phyloP scores from a whole-genome alignment of 2,113 vertebrate genomes.

The Pelecanus crispus region DNA sequence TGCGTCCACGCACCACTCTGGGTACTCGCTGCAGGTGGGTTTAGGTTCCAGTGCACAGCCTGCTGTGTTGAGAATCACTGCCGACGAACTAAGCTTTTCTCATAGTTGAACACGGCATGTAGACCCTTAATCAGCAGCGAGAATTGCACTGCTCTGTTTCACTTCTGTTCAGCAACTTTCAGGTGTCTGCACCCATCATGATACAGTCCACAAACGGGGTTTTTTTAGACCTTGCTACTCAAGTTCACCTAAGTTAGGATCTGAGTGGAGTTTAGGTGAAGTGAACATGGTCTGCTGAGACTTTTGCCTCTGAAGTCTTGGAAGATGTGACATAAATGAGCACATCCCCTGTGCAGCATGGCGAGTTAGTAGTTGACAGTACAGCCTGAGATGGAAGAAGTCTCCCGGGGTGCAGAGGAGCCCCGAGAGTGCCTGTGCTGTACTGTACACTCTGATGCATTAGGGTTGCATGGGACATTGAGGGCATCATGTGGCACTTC shows the following conservation, averaged over 20 bases:
- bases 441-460: not conserved
- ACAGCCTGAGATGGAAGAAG: not conserved
- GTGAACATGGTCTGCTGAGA: not conserved
- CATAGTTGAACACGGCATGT: accelerated
- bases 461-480: not conserved
- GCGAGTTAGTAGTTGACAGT: not conserved
- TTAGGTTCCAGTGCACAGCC: not conserved
- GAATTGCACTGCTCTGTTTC: not conserved
- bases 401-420: not conserved
- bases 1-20: accelerated
- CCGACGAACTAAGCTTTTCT: not conserved
- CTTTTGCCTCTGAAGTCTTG: not conserved
- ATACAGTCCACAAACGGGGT: accelerated
- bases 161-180: not conserved
- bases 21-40: not conserved
- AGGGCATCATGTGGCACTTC: not conserved
- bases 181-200: not conserved
- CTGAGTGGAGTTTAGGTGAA: not conserved
- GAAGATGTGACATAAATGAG: not conserved
- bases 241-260: not conserved
- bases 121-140: not conserved
- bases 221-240: not conserved
- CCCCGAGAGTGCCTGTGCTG: not conserved
- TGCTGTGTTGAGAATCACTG: not conserved
- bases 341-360: not conserved